Conservation (phyloP, 1,140 invertebrate genomes). For the Lineus longissimus region DNA sequence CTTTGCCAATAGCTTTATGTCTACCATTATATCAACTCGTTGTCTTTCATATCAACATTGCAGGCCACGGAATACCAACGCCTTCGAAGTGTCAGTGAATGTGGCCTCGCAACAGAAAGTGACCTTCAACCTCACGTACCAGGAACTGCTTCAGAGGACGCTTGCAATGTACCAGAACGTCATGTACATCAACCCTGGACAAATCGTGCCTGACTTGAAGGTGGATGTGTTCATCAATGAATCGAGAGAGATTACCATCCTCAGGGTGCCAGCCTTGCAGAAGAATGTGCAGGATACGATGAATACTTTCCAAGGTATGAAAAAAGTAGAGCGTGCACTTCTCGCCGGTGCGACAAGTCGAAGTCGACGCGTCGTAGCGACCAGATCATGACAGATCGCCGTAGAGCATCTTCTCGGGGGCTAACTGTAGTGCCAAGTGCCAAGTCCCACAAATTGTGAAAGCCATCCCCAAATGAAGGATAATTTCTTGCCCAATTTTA, state of each 20-base stretch:
- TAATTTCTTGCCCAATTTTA: too few species aligned
- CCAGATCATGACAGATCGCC: too few species aligned
- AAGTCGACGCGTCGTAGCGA: not conserved
- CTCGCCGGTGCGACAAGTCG: not conserved
- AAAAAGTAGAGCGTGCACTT: not conserved
- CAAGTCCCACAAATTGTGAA: too few species aligned
- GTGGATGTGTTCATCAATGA: slow-evolving; percentile 32
- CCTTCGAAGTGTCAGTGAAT: slow-evolving; percentile 22
- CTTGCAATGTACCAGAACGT: slow-evolving; percentile 31
- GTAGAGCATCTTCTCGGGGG: too few species aligned
- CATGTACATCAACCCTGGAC: slow-evolving; percentile 30
- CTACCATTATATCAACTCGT: too few species aligned
- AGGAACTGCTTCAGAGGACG: slow-evolving; percentile 28
- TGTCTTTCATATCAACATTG: too few species aligned
- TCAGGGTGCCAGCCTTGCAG: slow-evolving; percentile 13
- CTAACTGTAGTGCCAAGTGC: too few species aligned
- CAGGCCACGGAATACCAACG: slow-evolving; percentile 2
- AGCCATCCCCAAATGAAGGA: too few species aligned
- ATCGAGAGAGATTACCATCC: slow-evolving; percentile 21
- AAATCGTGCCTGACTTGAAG: slow-evolving; percentile 22
- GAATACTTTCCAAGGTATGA: not conserved
- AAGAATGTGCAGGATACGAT: slow-evolving; percentile 11
- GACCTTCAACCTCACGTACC: slow-evolving; percentile 35
- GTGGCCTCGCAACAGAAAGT: slow-evolving; percentile 24
- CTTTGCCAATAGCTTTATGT: too few species aligned